A percentile compares a stretch with the other conserved stretches of the same genome.
phyloP scores from a whole-genome alignment of 2,113 vertebrate species.

The Plecotus auritus region DNA sequence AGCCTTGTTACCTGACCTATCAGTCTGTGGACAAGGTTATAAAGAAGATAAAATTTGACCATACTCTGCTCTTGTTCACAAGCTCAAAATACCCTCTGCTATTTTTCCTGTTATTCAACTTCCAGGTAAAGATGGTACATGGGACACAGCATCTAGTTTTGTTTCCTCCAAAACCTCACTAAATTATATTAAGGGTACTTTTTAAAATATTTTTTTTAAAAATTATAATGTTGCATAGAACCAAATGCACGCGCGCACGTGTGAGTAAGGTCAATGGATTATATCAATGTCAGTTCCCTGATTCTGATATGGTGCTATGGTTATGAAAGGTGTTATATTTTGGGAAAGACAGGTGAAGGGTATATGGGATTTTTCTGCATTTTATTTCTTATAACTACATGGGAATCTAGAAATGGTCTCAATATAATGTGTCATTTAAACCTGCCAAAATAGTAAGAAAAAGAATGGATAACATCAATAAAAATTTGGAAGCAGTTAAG shows the following conservation, averaged over 20 bases:
- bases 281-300: neutral
- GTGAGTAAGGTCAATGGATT: neutral
- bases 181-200: neutral
- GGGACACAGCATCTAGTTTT: neutral
- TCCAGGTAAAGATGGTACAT: neutral
- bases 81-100: neutral
- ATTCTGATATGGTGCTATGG: neutral
- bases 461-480: neutral
- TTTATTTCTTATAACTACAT: neutral
- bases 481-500: neutral
- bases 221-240: neutral
- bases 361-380: neutral
- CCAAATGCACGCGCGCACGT: neutral
- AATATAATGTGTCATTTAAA: constrained; percentile 10
- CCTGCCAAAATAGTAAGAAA: neutral
- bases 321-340: neutral
- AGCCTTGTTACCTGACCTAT: neutral
- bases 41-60: neutral
- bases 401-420: neutral
- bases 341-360: neutral
- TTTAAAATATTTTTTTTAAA: neutral
- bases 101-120: neutral
- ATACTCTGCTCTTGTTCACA: neutral
- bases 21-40: neutral
- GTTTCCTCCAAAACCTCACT: neutral